phyloP scores from a whole-genome alignment of 2,797 vertebrate species.

The Smutsia temminckii region DNA sequence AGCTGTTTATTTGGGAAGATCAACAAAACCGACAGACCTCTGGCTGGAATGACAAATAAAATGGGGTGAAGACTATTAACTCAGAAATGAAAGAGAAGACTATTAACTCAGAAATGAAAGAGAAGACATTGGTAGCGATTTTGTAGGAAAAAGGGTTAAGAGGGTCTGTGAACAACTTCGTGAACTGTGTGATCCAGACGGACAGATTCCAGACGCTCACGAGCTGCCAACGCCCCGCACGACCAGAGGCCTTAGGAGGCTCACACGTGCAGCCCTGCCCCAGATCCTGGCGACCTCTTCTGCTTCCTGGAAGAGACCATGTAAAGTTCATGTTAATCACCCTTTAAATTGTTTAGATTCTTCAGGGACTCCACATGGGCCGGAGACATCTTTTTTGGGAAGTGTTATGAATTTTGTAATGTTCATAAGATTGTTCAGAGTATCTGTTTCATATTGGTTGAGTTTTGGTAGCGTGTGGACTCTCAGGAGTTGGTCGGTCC shows the following conservation, averaged over 20 bases:
- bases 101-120: not conserved
- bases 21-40: not conserved
- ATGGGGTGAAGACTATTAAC: no score
- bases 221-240: no score
- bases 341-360: not conserved
- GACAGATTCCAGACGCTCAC: no score
- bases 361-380: not conserved
- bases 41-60: not conserved
- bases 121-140: no score
- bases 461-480: not conserved
- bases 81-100: not conserved
- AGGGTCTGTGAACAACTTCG: no score
- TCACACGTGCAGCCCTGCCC: rapidly evolving
- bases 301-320: not conserved
- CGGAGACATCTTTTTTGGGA: not conserved
- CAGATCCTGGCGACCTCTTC: not conserved
- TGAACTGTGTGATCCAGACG: no score
- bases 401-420: not conserved
- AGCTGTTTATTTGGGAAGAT: not conserved
- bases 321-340: not conserved
- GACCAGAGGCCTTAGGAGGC: not conserved
- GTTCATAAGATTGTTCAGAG: not conserved
- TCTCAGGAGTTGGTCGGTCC: not conserved
- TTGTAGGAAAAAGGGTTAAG: no score
- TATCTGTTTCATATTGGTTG: not conserved